Base-by-base conservation (phyloP, 2,888 invertebrate species). In the Hoplodrina blanda region DNA sequence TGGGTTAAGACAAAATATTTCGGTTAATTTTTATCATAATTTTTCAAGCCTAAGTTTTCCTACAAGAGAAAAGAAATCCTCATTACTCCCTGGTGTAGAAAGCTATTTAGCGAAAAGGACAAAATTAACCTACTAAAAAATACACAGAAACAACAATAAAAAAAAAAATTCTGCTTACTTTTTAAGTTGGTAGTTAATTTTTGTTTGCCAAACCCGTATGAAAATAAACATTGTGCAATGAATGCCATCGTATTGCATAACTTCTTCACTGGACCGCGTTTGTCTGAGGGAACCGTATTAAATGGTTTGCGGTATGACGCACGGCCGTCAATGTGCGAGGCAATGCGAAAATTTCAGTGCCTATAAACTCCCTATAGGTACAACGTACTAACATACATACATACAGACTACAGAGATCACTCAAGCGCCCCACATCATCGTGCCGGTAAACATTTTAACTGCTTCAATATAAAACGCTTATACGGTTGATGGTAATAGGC, bases 231-330 rank as follows among this genome's bases (percentile, higher is more conserved):
- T 25, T 25, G 1, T 25, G 25, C 25, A 2, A 25, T 52, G 49
- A 50, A 76, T 89, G 80, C 80, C 66, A 41, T 61, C 64, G 44
- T 89, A 52, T 55, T 87, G 85, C 88, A 88, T 90, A 87, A 76
- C 54, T 61, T 5, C 64, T 56, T 72, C 25, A 54, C 61, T 71
- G 76, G 69, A 81, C 56, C 77, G 73, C 82, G 83, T 85, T 81
- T 87, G 91, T 91, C 89, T 87, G 88, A 86, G 88, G 87, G 88
- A 90, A 88, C 88, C 88, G 85, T 90, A 90, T 89, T 88, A 89
- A 91, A 90, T 90, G 88, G 87, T 87, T 89, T 91, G 92, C 84
- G 92, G 92, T 91, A 86, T 91, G 91, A 91, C 91, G 90, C 89
- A 90, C 86, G 82, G 62, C 75, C 83, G 78, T 85, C 85, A 85